phyloP scores from a whole-genome alignment of 2,888 invertebrate genomes.

The Vandiemenella viatica region DNA sequence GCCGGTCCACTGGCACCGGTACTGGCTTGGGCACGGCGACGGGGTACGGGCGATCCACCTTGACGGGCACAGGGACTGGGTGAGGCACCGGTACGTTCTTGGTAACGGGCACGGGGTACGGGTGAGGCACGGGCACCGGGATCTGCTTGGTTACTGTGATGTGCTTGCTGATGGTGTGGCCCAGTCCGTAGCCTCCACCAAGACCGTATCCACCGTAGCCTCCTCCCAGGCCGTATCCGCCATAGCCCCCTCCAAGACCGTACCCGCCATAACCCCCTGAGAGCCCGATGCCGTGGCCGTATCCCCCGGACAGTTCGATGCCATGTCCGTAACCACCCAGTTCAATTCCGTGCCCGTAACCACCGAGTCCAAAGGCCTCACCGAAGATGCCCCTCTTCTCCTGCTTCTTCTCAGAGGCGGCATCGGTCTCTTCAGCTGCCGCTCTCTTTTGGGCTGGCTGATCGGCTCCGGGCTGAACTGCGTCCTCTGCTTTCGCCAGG shows the following conservation, averaged over 20 bases:
- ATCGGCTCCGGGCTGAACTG: slow-evolving; percentile 31
- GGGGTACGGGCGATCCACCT: slow-evolving; percentile 35
- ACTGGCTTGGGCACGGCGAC: slow-evolving; percentile 7
- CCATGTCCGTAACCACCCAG: background rate
- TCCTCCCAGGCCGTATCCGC: background rate
- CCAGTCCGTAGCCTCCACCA: slow-evolving; percentile 6
- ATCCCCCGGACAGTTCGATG: slow-evolving; percentile 3
- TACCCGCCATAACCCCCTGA: background rate
- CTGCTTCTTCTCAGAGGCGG: slow-evolving; percentile 8
- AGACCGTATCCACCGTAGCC: background rate
- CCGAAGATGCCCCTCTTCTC: slow-evolving; percentile 9
- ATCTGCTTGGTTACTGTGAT: slow-evolving; percentile 14
- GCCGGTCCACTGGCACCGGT: slow-evolving; percentile 21
- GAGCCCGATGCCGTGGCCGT: background rate
- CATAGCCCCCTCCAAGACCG: background rate
- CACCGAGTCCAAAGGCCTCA: slow-evolving; percentile 4
- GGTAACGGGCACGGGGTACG: background rate
- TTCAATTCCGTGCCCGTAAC: background rate
- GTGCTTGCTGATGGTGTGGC: slow-evolving; percentile 8
- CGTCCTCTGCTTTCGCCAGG: slow-evolving; percentile 38
- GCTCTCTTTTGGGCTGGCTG: too few species aligned
- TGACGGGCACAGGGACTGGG: slow-evolving; percentile 58
- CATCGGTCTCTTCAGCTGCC: too few species aligned
- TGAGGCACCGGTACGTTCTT: slow-evolving; percentile 48
- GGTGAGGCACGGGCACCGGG: slow-evolving; percentile 4